Conservation (phyloP, 2,113 vertebrate species). For the Psittacara wagleri region DNA sequence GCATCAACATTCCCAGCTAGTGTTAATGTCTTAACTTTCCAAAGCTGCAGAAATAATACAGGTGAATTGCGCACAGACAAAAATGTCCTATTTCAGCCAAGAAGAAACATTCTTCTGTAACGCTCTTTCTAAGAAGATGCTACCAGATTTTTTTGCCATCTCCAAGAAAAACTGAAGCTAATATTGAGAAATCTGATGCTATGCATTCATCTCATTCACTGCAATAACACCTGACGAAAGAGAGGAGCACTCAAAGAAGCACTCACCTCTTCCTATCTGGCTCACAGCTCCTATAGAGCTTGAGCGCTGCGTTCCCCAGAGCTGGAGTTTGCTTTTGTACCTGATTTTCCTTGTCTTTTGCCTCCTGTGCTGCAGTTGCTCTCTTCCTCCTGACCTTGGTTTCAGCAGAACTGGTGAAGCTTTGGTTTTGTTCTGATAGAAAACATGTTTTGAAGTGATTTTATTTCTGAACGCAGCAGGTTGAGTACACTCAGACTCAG, state of each 20-base stretch:
- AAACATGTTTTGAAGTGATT: neutral
- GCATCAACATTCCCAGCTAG: neutral
- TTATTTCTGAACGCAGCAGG: neutral
- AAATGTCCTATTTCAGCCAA: neutral
- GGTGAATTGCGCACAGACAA: neutral
- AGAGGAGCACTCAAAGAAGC: neutral
- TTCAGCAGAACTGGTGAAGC: neutral
- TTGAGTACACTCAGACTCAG: neutral
- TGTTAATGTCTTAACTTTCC: neutral
- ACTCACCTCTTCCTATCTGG: neutral
- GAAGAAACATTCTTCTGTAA: neutral
- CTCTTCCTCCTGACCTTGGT: neutral
- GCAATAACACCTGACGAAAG: neutral
- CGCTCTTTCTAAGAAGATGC: neutral
- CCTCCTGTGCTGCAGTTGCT: neutral
- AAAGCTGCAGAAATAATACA: neutral
- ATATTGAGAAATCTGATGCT: neutral
- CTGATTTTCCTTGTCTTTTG: neutral
- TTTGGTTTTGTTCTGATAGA: neutral
- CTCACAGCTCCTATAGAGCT: neutral
- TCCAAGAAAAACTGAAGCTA: neutral
- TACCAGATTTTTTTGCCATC: neutral
- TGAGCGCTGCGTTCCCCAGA: neutral
- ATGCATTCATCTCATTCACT: neutral
- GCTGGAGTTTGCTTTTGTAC: neutral